Percentiles rank a stretch among this genome's conserved stretches.
Evolutionary conservation across 2,888 invertebrate genomes (phyloP).

Genomic region (Apoderus coryli): DNA sequence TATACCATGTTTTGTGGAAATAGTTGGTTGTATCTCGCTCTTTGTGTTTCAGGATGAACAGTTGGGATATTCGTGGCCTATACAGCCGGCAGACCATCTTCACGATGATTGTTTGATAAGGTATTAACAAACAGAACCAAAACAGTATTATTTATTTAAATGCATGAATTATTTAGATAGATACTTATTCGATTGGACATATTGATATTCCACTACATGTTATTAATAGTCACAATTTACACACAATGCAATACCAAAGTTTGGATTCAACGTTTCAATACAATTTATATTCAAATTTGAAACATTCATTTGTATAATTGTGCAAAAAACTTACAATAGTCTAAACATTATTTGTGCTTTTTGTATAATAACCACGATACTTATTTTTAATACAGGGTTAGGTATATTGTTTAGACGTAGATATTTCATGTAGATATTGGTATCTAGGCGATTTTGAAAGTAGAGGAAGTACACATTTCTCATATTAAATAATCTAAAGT

Average conservation of each 20-base stretch:
- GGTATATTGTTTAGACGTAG: too few species aligned
- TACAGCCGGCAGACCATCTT: conserved; percentile 1
- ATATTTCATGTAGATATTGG: too few species aligned
- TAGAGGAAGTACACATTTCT: too few species aligned
- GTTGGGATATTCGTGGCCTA: too few species aligned
- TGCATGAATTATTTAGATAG: conserved; percentile 35
- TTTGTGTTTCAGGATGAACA: too few species aligned
- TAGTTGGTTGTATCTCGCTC: too few species aligned
- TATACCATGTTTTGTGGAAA: too few species aligned
- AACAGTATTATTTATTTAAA: conserved; percentile 31
- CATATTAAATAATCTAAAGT: too few species aligned
- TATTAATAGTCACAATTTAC: conserved; percentile 35
- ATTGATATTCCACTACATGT: conserved; percentile 34
- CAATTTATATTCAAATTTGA: conserved; percentile 33
- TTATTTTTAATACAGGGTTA: too few species aligned
- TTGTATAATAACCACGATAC: too few species aligned
- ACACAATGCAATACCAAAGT: conserved; percentile 31
- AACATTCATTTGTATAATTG: conserved; percentile 28
- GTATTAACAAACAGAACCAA: conserved; percentile 34
- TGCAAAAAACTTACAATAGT: conserved; percentile 19
- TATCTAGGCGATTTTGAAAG: too few species aligned
- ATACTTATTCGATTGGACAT: conserved; percentile 35
- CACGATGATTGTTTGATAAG: conserved; percentile 32
- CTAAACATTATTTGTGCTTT: too few species aligned
- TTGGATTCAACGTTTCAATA: conserved; percentile 29